Evolutionary conservation across 2,113 vertebrate genomes (phyloP), one percentile per base, ranked within the genome.

Genomic region (Boleophthalmus pectinirostris): DNA sequence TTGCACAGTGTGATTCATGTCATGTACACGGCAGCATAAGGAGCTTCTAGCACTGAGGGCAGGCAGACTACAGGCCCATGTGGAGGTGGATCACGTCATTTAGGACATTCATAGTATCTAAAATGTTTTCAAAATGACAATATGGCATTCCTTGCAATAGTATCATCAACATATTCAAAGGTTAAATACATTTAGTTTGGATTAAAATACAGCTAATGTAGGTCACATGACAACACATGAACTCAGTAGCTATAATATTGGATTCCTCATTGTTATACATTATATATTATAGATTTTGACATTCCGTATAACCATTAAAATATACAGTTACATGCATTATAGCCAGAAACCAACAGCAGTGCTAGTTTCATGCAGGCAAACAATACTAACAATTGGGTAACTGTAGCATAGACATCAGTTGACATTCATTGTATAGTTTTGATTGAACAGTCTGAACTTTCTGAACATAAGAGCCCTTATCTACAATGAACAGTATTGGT

Each of bases 1-100:
- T 70, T 65, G 71, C n/a, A 29, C 75, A 68, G 53, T 73, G 66
- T 68, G 75, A 82, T 51, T 82, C 77, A 58, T 83, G 79, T 84
- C 68, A 73, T 61, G 56, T 58, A 77, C 75, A 78, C n/a, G 43
- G 66, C 47, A 46, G 3, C 66, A 84, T 58, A 47, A 72, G 67
- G 68, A 68, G 51, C 53, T 43, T 51, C 53, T 16, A 46, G 43
- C n/a, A 47, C 43, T 16, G 43, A 20, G 25, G 58, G 49, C 49
- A 8, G 49, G 49, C 57, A 56, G 23, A 25, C 53, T 8, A 3
- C 63, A 72, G 45, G 51, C n/a, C 47, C 47, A 51, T 51, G 47
- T 61, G 71, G 58, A 73, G 49, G 66, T 21, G 56, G 68, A 46
- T 47, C 6, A 12, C 25, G 35, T 18, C 18, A 16, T 33, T 2